Conservation (phyloP, 2,797 vertebrate genomes). For the Oreortyx pictus region DNA sequence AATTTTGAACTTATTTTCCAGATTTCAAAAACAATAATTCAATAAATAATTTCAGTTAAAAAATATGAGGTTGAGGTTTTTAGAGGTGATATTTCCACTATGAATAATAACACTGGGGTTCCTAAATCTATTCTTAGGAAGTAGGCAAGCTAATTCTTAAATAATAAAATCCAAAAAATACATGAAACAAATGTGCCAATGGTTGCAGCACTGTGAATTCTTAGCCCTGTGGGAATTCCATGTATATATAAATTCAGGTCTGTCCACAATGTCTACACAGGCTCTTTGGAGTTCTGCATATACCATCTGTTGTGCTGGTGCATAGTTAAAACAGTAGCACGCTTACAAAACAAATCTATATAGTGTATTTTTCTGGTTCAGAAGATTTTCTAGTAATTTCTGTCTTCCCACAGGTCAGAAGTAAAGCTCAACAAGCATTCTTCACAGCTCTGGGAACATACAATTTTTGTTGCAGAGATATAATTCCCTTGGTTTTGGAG, state of each 20-base stretch:
- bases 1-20: neutral
- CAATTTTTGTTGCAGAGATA: conserved; percentile 96
- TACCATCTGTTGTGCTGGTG: neutral
- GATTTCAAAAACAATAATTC: neutral
- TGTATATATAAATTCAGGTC: neutral
- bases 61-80: neutral
- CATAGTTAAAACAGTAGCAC: neutral
- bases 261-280: neutral
- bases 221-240: neutral
- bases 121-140: neutral
- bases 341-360: neutral
- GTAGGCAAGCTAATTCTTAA: neutral
- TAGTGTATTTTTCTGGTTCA: neutral
- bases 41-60: neutral
- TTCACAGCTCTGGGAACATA: conserved; percentile 94
- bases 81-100: neutral
- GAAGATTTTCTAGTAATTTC: neutral
- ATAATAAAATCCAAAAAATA: neutral
- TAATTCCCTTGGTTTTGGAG: conserved; percentile 92
- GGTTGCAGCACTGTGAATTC: neutral
- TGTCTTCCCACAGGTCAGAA: conserved; percentile 86
- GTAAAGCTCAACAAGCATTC: conserved; percentile 93
- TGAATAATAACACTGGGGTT: neutral
- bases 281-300: neutral
- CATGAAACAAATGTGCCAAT: rapidly evolving